These are phyloP conservation scores for Apodemus agrarius DNA, from an alignment of 2,797 vertebrate genomes.

Conservation along the genomic window DNA sequence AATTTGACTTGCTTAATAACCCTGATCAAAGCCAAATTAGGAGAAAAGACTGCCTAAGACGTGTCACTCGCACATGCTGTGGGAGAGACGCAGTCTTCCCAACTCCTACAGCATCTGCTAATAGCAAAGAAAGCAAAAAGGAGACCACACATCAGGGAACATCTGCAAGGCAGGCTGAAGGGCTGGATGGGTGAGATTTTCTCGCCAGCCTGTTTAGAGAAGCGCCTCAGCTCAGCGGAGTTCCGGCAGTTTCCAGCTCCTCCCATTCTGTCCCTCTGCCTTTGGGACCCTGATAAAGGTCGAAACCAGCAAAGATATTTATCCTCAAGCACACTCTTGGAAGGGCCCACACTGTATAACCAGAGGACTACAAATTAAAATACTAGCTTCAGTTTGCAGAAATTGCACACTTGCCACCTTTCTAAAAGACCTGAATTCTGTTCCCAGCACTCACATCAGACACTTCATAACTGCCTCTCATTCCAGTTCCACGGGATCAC, in stretches of 20 bases:
- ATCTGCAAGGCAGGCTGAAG: background rate
- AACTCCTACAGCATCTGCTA: background rate
- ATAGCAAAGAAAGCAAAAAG: background rate
- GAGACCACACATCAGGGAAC: background rate
- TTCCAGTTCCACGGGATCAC: background rate
- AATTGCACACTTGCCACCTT: background rate
- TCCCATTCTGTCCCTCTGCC: background rate
- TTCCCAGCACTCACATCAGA: background rate
- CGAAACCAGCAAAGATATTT: background rate
- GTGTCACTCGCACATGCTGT: background rate
- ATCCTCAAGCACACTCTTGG: background rate
- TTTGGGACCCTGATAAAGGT: slow-evolving; percentile 25
- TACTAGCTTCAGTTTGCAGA: background rate
- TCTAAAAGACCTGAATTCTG: background rate
- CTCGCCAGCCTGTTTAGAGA: background rate
- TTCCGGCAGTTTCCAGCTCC: background rate
- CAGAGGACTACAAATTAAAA: background rate
- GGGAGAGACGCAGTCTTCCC: background rate
- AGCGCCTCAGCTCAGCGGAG: background rate
- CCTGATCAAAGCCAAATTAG: slow-evolving; percentile 7
- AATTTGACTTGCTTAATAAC: slow-evolving; percentile 42
- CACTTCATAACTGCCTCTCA: background rate
- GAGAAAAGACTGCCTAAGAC: background rate
- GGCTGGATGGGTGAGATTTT: background rate
- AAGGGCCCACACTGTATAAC: background rate